Evolutionary conservation across 2,113 vertebrate genomes (phyloP), one percentile per base, ranked within the genome.

Genomic region (Rhegmatorhina hoffmannsi): DNA sequence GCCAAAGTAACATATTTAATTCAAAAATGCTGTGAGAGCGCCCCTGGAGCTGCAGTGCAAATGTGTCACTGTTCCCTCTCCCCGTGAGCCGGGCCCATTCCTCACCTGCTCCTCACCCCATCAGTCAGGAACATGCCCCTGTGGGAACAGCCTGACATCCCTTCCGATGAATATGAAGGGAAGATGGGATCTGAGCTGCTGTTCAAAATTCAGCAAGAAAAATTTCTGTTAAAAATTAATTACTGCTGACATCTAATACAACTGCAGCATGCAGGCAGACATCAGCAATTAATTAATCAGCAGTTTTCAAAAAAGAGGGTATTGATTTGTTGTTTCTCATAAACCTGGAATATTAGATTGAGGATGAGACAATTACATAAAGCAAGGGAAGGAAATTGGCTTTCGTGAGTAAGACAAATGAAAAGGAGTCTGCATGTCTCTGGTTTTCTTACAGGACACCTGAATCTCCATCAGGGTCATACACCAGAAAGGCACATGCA

Each of bases 261-360:
- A 91, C 26, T 80, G 83, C 38, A 70, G 83, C 76, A 84, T 46
- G 49, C 40, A 84, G 76, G 62, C 72, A 94, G 92, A 82, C 62
- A 89, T 55, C 63, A 67, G 52, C 86, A 91, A 97, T 95, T 96
- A 95, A 95, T 94, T 94, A 92, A 95, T 93, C 11, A 19, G 34
- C 55, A 85, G 76, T 83, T 95, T 93, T 93, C 38, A 89, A 81
- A 91, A 89, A 84, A 78, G 60, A 90, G 17, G 29, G 11, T 89
- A 97, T 97, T 85, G 96, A 97, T 97, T 90, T 94, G 90, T 96
- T 96, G 88, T 91, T 96, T 89, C 84, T 93, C 88, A 92, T 94
- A 94, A 96, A 87, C 67, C 86, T 73, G 24, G 86, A 90, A 93
- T 93, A 95, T 91, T 92, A 96, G 55, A 95, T 85, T 76, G 88